These are phyloP conservation scores for Lepus oiostolus DNA, from an alignment of 2,797 vertebrate species.

Conservation along the genomic window DNA sequence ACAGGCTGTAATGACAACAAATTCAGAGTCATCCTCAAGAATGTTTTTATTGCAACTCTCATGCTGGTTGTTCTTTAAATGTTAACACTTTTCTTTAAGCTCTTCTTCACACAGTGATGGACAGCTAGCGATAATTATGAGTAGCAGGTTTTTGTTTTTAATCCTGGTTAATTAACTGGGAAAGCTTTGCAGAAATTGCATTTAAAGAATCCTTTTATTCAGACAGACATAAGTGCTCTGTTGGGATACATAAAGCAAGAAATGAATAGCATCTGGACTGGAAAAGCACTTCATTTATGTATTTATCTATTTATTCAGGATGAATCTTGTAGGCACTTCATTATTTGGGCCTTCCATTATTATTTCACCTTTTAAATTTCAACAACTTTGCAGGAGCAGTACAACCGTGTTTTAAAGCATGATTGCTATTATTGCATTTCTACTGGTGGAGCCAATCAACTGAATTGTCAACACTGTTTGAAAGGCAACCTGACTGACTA, in stretches of 20 bases:
- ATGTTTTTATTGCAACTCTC: not conserved
- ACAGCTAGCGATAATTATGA: not conserved
- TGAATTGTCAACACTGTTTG: not conserved
- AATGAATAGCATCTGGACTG: not conserved
- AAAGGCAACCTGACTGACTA: not conserved
- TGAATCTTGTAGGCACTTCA: not conserved
- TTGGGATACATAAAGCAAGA: not conserved
- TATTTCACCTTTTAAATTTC: constrained; percentile 24
- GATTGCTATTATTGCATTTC: not conserved
- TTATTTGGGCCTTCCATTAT: not conserved
- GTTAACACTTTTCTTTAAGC: not conserved
- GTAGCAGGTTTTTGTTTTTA: not conserved
- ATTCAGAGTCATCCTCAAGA: not conserved
- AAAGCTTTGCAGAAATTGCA: not conserved
- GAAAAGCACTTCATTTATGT: not conserved
- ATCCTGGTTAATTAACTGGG: constrained; percentile 11
- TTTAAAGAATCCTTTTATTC: constrained; percentile 38
- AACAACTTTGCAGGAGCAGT: not conserved
- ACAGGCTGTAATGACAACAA: not conserved
- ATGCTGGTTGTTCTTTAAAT: not conserved
- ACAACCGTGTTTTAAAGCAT: not conserved
- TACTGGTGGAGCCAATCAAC: not conserved
- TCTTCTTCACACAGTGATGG: not conserved
- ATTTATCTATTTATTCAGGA: not conserved
- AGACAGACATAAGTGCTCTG: not conserved